Base-by-base conservation (phyloP, 2,797 vertebrate genomes). In the Podarcis siculus region DNA sequence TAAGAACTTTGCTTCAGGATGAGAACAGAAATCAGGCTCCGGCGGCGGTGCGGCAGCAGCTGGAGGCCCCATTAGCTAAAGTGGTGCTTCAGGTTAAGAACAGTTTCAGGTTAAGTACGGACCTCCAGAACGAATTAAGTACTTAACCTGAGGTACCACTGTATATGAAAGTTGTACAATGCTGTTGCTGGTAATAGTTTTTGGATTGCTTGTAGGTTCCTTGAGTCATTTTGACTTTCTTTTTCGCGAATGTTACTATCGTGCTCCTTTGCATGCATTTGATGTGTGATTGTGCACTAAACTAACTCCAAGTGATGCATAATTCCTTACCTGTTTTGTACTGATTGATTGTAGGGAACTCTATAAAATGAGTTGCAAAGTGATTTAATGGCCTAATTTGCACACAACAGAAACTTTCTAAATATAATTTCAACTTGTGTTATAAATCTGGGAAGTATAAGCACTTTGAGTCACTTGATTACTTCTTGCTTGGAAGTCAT, bases 311-410 rank as follows among this genome's bases (percentile, higher is more conserved):
- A 82, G 64, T 27, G 39, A 88, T 8, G 25, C 83, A 39, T 82
- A 82, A 77, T 78, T 66, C 83, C 21, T 58, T 78, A 39, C 61
- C 69, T 83, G 27, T 39, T 73, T 88, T 79, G 76, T 69, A 30
- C 76, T 78, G 85, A 61, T 69, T 67, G 84, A 83, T 86, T 73
- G 15, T 39, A 83, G 23, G 19, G 72, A 73, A 91, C 85, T 45
- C 85, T 75, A 81, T 81, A 55, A 82, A 85, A 79, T 9, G 64
- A 86, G 61, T 27, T 83, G 1, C 55, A 58, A 87, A 84, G 32
- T 82, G 39, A 91, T 92, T 81, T 77, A 93, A 94, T 79, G 13
- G 42, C 0, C 79, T 85, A 64, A 89, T 86, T 89, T 93, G 55
- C 39, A 90, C 81, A 23, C 39, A 89, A 89, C 3, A 89, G 78